Conservation (phyloP, 2,797 vertebrate genomes). For the Aeoliscus strigatus region DNA sequence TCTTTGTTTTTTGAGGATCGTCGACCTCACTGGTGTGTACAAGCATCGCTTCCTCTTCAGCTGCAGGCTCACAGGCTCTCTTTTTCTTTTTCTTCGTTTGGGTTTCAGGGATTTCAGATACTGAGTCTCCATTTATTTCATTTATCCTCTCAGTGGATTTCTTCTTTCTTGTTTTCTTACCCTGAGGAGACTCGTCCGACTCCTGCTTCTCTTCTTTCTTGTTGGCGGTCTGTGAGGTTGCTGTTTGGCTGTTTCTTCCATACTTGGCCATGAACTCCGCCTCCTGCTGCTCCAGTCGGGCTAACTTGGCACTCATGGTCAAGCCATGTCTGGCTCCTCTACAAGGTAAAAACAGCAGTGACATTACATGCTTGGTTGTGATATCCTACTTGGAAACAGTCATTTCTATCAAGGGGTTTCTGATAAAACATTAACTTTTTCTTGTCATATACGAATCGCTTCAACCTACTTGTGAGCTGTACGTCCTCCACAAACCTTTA, state of each 20-base stretch:
- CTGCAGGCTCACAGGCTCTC: not conserved
- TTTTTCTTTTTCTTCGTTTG: constrained; percentile 48
- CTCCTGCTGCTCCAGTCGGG: constrained; percentile 89
- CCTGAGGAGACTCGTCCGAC: not conserved
- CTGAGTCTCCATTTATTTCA: not conserved
- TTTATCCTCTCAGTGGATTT: not conserved
- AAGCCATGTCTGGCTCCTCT: constrained; percentile 90
- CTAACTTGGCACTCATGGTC: constrained; percentile 92
- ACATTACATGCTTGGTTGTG: no score
- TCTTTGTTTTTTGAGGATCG: constrained; percentile 25
- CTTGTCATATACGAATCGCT: no score
- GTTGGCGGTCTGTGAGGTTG: not conserved
- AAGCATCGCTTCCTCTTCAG: not conserved
- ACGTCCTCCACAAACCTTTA: constrained; percentile 85
- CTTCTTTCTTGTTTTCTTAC: constrained; percentile 40
- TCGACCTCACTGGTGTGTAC: constrained; percentile 5
- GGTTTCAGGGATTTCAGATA: constrained; percentile 8
- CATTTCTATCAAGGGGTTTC: no score
- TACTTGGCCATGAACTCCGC: constrained; percentile 83
- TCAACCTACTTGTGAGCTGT: constrained; percentile 94
- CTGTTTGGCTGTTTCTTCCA: constrained; percentile 51
- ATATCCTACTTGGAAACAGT: no score
- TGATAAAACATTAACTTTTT: no score
- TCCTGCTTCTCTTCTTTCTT: constrained; percentile 4
- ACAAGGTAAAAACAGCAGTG: not conserved